Evolutionary conservation across 2,113 vertebrate genomes (phyloP).

Genomic region (Sorex fumeus): DNA sequence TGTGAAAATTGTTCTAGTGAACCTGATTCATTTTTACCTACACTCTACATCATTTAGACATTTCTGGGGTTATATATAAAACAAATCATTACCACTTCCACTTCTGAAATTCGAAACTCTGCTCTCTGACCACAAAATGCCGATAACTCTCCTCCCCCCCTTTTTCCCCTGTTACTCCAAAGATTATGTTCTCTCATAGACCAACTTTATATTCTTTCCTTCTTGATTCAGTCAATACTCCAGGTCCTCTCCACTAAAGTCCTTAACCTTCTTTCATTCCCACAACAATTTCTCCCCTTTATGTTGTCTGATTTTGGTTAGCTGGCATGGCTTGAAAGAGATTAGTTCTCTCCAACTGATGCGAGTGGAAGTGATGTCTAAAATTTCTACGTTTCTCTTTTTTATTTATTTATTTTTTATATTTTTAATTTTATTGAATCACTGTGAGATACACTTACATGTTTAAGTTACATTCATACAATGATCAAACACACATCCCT

Average conservation of each 20-base stretch:
- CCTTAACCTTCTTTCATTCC: background rate
- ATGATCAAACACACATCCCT: too few species aligned
- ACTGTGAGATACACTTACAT: too few species aligned
- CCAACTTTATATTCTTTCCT: background rate
- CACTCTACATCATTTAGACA: background rate
- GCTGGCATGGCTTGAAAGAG: too few species aligned
- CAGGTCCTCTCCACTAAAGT: background rate
- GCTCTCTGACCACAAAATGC: background rate
- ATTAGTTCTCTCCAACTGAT: too few species aligned
- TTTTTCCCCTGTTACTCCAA: background rate
- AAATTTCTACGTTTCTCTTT: too few species aligned
- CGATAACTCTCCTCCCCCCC: too few species aligned
- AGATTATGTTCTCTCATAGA: background rate
- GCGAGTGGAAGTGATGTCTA: too few species aligned
- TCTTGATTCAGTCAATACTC: background rate
- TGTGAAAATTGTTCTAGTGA: background rate
- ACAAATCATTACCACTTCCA: background rate
- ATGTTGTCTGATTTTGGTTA: background rate
- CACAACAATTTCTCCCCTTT: background rate
- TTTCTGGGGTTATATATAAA: background rate
- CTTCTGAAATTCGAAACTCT: conserved; percentile 10
- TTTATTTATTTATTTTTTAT: too few species aligned
- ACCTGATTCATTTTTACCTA: background rate
- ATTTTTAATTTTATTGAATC: too few species aligned
- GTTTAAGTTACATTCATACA: too few species aligned